phyloP scores from a whole-genome alignment of 2,113 vertebrate genomes.

The Nestor notabilis region DNA sequence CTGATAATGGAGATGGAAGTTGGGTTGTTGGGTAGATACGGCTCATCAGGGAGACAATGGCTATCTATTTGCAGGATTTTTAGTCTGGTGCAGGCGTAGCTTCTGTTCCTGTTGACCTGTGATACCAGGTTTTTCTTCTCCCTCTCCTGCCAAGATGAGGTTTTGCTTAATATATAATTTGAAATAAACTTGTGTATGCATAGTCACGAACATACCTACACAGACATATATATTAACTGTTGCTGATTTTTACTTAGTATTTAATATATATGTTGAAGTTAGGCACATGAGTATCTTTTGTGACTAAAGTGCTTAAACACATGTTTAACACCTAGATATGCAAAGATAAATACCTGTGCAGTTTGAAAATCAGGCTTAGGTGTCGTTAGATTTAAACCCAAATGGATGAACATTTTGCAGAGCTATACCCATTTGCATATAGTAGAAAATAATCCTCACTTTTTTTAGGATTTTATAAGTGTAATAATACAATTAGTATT shows the following conservation, averaged over 20 bases:
- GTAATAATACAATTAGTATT: neutral
- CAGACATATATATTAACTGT: neutral
- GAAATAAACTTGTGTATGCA: neutral
- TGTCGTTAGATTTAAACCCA: neutral
- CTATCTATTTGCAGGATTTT: constrained; percentile 37
- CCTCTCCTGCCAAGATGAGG: neutral
- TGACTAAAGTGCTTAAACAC: neutral
- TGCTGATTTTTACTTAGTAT: neutral
- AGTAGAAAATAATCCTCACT: neutral
- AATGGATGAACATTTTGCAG: neutral
- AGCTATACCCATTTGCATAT: neutral
- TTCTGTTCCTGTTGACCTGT: neutral
- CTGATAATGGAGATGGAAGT: constrained; percentile 66
- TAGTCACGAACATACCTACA: neutral
- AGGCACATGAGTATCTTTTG: neutral
- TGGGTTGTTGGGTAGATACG: constrained; percentile 60
- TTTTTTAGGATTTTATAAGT: neutral
- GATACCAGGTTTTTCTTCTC: neutral
- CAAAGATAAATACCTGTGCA: neutral
- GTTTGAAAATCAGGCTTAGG: neutral
- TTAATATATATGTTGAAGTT: neutral
- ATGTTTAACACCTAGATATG: neutral
- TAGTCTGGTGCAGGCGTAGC: neutral
- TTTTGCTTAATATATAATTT: neutral
- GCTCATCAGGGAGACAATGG: constrained; percentile 55